phyloP scores from a whole-genome alignment of 2,888 invertebrate genomes.

The Harmothoe impar region DNA sequence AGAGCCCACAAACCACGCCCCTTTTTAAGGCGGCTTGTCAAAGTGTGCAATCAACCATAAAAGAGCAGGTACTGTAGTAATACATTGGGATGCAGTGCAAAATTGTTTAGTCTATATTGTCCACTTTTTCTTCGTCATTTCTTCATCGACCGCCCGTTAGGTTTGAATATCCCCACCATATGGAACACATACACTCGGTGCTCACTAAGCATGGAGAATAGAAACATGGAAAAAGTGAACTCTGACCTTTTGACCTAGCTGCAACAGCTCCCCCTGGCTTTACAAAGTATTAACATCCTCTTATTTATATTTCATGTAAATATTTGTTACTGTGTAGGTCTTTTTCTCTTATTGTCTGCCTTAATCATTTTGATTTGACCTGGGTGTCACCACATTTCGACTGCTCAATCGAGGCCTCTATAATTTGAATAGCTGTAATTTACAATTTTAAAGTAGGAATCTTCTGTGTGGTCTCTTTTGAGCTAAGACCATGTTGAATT shows the following conservation, averaged over 20 bases:
- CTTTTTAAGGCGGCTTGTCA: conserved; percentile 55
- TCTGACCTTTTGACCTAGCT: conserved; percentile 51
- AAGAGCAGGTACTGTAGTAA: conserved; percentile 37
- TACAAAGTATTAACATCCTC: conserved; percentile 41
- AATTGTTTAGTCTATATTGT: conserved; percentile 17
- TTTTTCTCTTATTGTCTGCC: neutral
- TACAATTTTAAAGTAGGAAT: too few species aligned
- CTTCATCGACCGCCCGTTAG: neutral
- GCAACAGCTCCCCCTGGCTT: conserved; percentile 56
- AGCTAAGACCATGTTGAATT: neutral
- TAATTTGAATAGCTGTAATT: neutral
- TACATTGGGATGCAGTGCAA: conserved; percentile 49
- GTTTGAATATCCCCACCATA: neutral
- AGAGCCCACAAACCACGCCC: conserved; percentile 47
- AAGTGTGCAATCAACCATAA: conserved; percentile 51
- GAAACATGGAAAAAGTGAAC: conserved; percentile 53
- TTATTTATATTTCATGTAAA: too few species aligned
- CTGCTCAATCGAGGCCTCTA: neutral
- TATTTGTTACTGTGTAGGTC: neutral
- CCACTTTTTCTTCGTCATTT: neutral
- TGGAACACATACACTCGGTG: conserved; percentile 28
- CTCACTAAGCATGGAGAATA: conserved; percentile 36
- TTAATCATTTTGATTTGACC: neutral
- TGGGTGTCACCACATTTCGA: neutral
- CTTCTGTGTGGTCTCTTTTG: neutral